Conservation (phyloP, 2,113 vertebrate genomes). For the Brachyistius frenatus region DNA sequence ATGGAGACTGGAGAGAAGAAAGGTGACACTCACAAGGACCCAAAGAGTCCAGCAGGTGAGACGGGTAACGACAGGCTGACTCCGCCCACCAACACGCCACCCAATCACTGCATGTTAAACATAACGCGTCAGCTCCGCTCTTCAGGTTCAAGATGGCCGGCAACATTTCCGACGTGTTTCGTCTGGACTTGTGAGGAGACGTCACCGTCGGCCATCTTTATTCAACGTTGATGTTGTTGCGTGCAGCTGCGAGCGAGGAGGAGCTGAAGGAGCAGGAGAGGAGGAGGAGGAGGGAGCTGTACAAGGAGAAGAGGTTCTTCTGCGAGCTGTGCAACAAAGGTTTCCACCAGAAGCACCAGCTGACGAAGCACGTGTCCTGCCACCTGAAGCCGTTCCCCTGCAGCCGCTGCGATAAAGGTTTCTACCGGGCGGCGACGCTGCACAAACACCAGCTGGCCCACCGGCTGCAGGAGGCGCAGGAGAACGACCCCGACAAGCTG, state of each 20-base stretch:
- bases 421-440: constrained; percentile 65
- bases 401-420: constrained; percentile 73
- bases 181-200: too few relatives aligned
- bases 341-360: constrained; percentile 78
- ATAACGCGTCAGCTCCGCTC: too few relatives aligned
- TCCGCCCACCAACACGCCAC: too few relatives aligned
- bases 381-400: constrained; percentile 77
- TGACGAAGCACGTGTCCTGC: constrained; percentile 63
- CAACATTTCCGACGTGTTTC: too few relatives aligned
- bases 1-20: neutral
- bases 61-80: neutral
- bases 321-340: constrained; percentile 74
- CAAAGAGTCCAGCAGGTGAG: constrained; percentile 15
- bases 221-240: too few relatives aligned
- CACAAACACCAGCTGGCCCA: constrained; percentile 63
- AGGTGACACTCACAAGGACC: neutral
- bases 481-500: constrained; percentile 65
- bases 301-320: constrained; percentile 77
- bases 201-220: too few relatives aligned
- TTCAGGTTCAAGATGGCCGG: too few relatives aligned
- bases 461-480: constrained; percentile 58
- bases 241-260: constrained; percentile 46
- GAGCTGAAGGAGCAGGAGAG: constrained; percentile 65
- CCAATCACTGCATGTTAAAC: too few relatives aligned
- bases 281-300: constrained; percentile 65